phyloP scores from a whole-genome alignment of 2,888 invertebrate species.

The Nomada fucata region DNA sequence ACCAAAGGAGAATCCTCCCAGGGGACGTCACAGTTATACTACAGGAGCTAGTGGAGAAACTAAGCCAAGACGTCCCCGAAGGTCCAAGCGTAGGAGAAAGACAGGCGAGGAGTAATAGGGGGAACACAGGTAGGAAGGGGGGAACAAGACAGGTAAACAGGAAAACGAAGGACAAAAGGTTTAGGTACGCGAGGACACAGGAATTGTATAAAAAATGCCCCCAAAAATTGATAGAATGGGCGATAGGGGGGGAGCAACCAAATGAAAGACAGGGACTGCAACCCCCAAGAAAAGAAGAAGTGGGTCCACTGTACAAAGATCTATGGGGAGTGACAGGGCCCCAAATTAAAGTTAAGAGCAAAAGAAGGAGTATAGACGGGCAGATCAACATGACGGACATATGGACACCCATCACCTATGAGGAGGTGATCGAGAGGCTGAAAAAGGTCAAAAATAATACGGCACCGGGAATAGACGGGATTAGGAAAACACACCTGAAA shows the following conservation, averaged over 20 bases:
- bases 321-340: neutral
- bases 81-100: neutral
- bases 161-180: neutral
- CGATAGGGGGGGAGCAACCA: neutral
- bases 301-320: neutral
- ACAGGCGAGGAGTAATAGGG: no score
- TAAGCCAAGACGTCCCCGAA: no score
- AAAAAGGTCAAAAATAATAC: neutral
- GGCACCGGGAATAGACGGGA: neutral
- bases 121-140: no score
- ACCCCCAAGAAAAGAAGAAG: neutral
- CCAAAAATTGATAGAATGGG: neutral
- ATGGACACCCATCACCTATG: no score
- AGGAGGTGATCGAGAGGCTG: no score
- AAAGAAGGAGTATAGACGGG: no score
- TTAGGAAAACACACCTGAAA: neutral
- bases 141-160: neutral
- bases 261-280: fast-evolving
- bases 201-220: neutral
- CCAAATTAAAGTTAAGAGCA: neutral
- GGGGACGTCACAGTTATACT: no score
- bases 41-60: no score
- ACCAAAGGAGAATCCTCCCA: no score
- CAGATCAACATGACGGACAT: no score
- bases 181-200: neutral